phyloP scores from a whole-genome alignment of 1,140 invertebrate genomes.

The Augochlora pura region DNA sequence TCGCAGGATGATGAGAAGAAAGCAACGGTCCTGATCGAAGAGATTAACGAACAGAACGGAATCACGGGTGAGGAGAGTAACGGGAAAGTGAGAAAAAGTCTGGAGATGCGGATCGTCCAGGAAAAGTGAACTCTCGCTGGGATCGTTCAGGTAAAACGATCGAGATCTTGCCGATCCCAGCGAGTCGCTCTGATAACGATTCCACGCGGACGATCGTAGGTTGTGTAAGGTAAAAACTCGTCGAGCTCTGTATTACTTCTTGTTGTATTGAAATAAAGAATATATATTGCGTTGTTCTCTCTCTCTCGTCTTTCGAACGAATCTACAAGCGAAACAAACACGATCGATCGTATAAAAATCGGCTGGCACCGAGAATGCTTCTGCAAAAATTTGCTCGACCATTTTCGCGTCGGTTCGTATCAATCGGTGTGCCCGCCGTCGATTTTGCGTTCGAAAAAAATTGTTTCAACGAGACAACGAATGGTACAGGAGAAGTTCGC shows the following conservation, averaged over 20 bases:
- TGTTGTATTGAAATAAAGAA: constrained; percentile 47
- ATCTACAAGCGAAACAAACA: background rate
- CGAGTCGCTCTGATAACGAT: background rate
- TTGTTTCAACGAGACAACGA: no score
- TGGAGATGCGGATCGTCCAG: constrained; percentile 61
- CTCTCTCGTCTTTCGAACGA: background rate
- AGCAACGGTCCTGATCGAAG: no score
- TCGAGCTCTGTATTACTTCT: background rate
- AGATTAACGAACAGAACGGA: no score
- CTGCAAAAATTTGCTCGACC: no score
- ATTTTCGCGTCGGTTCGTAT: no score
- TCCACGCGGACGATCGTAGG: constrained; percentile 3
- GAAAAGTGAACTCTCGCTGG: constrained; percentile 8
- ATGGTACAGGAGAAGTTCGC: background rate
- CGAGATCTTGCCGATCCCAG: background rate
- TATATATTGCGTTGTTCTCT: constrained; percentile 8
- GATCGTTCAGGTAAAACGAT: background rate
- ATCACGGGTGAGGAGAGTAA: background rate
- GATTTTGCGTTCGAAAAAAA: no score
- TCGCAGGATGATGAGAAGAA: background rate
- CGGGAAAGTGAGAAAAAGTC: constrained; percentile 37
- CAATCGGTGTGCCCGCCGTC: no score
- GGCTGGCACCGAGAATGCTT: background rate
- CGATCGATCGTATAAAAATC: no score
- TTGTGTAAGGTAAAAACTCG: constrained; percentile 36